Percentiles rank a stretch among this genome's conserved stretches.
Evolutionary conservation across 2,113 vertebrate genomes (phyloP).

Genomic region (Muntiacus muntjak): DNA sequence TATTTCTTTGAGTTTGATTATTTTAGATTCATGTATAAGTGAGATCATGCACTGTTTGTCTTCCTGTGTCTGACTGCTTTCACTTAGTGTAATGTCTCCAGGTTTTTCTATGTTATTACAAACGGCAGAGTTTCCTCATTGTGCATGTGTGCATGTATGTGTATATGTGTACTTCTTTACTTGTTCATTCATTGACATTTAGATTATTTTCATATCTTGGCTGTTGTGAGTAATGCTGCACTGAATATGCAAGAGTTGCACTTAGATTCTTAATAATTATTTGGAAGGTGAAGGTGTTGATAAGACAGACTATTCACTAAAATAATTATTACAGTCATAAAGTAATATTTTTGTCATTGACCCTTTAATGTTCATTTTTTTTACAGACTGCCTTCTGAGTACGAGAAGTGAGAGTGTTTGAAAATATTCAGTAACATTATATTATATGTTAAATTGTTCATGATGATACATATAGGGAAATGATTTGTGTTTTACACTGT

Average conservation of each 20-base stretch:
- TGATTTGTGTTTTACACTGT: background rate
- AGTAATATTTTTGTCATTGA: background rate
- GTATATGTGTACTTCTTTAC: background rate
- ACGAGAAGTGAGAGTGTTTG: background rate
- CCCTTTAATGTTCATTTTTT: background rate
- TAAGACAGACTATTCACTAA: background rate
- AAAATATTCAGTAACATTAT: background rate
- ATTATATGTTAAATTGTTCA: background rate
- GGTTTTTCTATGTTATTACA: background rate
- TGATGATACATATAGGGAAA: background rate
- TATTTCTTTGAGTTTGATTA: background rate
- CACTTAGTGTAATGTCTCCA: background rate
- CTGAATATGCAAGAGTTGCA: background rate
- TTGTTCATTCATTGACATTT: background rate
- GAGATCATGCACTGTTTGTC: background rate
- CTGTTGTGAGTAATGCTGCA: background rate
- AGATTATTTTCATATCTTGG: background rate
- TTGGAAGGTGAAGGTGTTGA: background rate
- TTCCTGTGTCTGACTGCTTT: background rate
- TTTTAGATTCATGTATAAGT: background rate
- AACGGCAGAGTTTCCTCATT: background rate
- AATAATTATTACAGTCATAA: background rate
- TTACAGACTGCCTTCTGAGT: background rate
- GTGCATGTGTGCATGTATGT: background rate
- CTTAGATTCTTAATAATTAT: background rate